Evolutionary conservation across 2,113 vertebrate genomes (phyloP).

Genomic region (Poicephalus meyeri): DNA sequence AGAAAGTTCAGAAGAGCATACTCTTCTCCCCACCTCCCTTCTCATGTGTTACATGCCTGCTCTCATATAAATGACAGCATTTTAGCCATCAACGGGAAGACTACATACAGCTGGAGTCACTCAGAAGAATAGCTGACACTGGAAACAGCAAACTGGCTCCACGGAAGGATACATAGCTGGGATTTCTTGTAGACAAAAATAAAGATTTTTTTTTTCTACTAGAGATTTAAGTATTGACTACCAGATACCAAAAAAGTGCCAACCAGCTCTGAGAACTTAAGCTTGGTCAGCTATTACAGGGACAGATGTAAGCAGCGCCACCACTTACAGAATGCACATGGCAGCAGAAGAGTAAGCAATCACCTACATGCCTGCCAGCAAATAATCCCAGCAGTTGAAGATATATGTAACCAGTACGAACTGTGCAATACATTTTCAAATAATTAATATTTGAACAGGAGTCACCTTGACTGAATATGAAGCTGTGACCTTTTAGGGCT

Average conservation of each 20-base stretch:
- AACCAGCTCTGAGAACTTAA: neutral
- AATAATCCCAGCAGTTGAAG: neutral
- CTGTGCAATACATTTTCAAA: neutral
- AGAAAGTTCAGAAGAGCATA: neutral
- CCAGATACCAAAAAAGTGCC: neutral
- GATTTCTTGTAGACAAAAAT: neutral
- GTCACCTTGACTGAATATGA: neutral
- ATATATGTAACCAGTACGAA: neutral
- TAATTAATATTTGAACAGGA: neutral
- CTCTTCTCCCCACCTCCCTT: neutral
- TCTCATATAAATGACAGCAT: neutral
- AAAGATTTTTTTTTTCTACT: neutral
- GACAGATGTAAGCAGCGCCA: neutral
- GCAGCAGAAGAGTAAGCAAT: neutral
- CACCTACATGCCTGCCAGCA: neutral
- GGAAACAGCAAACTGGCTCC: neutral
- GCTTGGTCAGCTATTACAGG: neutral
- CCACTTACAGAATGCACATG: neutral
- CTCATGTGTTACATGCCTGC: neutral
- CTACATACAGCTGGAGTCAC: neutral
- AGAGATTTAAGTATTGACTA: neutral
- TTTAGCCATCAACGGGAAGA: neutral
- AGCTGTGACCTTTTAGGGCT: neutral
- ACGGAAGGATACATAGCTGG: neutral
- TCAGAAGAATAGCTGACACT: neutral